Base-by-base conservation (phyloP, 2,797 vertebrate species). In the Sarcophilus harrisii region DNA sequence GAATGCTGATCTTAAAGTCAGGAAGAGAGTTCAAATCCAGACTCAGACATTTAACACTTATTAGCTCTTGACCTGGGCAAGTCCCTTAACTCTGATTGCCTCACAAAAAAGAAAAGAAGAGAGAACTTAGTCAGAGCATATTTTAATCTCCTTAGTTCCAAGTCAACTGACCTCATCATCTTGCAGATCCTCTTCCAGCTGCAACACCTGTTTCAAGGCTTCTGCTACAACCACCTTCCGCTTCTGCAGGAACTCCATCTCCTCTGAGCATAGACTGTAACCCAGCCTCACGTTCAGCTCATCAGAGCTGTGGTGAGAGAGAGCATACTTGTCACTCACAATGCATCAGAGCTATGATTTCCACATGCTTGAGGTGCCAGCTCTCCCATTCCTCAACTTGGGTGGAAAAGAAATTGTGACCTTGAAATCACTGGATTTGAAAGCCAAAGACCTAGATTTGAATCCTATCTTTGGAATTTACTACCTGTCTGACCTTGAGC, bases 261-360 rank as follows among this genome's bases (percentile, higher is more conserved):
- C 99, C 57, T 98, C 98, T 2, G 95, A 92, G 92, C 99, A 99
- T 59, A 99, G 98, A 93, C 97, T 98, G 96, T 99, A 99, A 52
- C 99, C 99, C 95, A 99, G 98, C 92, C 99, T 99, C 95, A 99
- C 99, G 9, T 99, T 98, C 91, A 99, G 97, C 0, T 97, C 96
- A 90, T 96, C 94, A 0, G 97, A 90, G 58, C 99, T 99, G 95
- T 29, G 91, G 93, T 73, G 58, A 95, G 45, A 97, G 92, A 87
- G 90, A 62, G 28, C 54, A 57, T 6, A 11, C 5, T 49, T 87
- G 73, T 87, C 38, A 87, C 21, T 24, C 73, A 87, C 73, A 11
- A 49, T 87, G 73, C 73, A 49, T 87, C 21, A 49, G 21, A 87
- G 9, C 38, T 5, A 9, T 87, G 49, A 27, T 21, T 24, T 87